Evolutionary conservation across 2,888 invertebrate species (phyloP).

Genomic region (Pseudanteris insignis): DNA sequence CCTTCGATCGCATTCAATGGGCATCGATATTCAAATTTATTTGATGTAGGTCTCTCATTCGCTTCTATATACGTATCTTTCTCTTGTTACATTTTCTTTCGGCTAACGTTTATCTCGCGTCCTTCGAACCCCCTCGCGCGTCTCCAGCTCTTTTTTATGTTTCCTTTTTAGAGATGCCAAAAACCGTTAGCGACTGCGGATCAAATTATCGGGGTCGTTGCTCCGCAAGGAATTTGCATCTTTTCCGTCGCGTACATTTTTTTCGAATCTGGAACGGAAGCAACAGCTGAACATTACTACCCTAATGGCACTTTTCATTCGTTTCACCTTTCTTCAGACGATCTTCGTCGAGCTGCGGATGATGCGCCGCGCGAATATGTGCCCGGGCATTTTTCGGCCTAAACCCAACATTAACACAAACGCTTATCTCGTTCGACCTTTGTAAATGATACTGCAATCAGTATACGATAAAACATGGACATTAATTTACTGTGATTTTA

Average conservation of each 20-base stretch:
- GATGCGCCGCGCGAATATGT: conserved; percentile 8
- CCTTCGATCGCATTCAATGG: conserved; percentile 67
- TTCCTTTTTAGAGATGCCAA: conserved; percentile 42
- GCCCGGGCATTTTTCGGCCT: conserved; percentile 4
- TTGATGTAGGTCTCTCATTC: conserved; percentile 58
- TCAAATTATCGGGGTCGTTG: conserved; percentile 52
- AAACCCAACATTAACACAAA: conserved; percentile 12
- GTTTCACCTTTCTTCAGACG: conserved; percentile 28
- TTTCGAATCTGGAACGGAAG: conserved; percentile 58
- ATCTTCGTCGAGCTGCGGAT: conserved; percentile 4
- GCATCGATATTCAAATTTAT: conserved; percentile 68
- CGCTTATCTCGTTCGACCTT: neutral
- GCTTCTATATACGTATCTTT: conserved; percentile 32
- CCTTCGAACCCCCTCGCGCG: conserved; percentile 22
- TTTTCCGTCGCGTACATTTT: conserved; percentile 46
- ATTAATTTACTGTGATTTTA: too few species aligned
- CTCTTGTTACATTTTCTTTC: conserved; percentile 41
- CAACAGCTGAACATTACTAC: conserved; percentile 48
- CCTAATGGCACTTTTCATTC: conserved; percentile 38
- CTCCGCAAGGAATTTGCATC: conserved; percentile 57
- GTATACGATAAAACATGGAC: neutral
- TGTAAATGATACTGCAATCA: too few species aligned
- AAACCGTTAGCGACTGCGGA: conserved; percentile 53
- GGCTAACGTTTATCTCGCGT: conserved; percentile 42
- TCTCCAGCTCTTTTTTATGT: conserved; percentile 30